Conservation (phyloP, 2,113 vertebrate genomes). For the Platanista minor region DNA sequence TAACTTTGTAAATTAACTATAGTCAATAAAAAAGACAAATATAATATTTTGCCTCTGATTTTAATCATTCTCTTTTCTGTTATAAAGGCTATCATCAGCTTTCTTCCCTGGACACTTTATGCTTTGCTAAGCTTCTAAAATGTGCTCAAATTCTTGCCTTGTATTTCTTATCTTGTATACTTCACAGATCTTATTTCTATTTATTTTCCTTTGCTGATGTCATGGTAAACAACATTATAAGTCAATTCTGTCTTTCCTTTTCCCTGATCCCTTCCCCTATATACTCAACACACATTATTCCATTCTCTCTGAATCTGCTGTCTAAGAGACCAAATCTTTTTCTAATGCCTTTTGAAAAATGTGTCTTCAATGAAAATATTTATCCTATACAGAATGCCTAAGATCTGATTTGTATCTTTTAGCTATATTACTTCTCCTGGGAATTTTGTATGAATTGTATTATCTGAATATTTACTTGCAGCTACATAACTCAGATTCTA, state of each 20-base stretch:
- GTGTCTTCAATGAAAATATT: conserved; percentile 36
- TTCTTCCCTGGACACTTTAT: background rate
- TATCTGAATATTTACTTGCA: conserved; percentile 10
- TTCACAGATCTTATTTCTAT: conserved; percentile 11
- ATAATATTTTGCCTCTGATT: background rate
- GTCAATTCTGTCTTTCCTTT: background rate
- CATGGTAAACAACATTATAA: background rate
- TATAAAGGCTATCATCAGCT: background rate
- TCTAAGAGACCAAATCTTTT: background rate
- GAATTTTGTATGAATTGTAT: conserved; percentile 31
- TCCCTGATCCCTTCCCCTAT: background rate
- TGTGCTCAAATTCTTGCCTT: background rate
- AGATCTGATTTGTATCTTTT: conserved; percentile 45
- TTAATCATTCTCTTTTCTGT: background rate
- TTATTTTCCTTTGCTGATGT: background rate
- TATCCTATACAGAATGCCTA: background rate
- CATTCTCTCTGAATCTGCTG: conserved; percentile 22
- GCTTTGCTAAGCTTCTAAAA: background rate
- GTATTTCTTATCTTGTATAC: conserved; percentile 29
- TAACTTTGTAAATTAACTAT: background rate
- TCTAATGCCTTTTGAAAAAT: conserved; percentile 26
- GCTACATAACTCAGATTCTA: conserved; percentile 21
- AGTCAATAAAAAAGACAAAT: background rate
- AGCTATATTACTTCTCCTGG: conserved; percentile 11
- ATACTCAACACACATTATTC: background rate